These are phyloP conservation scores for Meloidogyne exigua DNA, from an alignment of 1,140 invertebrate species.

Conservation along the genomic window DNA sequence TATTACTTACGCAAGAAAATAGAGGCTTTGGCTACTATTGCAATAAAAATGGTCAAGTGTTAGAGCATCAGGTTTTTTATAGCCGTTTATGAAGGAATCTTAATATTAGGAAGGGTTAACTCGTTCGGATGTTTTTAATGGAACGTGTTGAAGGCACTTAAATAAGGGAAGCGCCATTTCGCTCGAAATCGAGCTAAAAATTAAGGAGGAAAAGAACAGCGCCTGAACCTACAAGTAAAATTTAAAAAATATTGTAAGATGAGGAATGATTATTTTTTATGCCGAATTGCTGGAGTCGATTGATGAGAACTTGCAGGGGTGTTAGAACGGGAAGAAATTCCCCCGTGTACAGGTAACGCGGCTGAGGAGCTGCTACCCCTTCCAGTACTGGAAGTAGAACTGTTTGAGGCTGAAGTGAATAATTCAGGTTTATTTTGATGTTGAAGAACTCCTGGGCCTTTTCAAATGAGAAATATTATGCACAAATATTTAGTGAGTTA, in stretches of 20 bases:
- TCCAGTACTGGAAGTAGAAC: slow-evolving; percentile 25
- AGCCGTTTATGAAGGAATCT: not conserved
- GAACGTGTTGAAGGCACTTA: slow-evolving; percentile 1
- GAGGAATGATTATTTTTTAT: slow-evolving; percentile 46
- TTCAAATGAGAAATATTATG: not conserved
- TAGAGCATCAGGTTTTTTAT: not conserved
- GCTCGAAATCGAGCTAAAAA: not conserved
- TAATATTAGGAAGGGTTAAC: not conserved
- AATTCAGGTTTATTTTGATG: slow-evolving; percentile 53
- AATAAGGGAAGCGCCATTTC: not conserved
- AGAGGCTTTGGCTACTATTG: not conserved
- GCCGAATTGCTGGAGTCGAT: slow-evolving; percentile 50
- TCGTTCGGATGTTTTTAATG: not conserved
- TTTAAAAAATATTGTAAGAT: not conserved
- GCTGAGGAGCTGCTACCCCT: slow-evolving; percentile 20
- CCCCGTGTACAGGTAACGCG: not conserved
- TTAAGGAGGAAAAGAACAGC: not conserved
- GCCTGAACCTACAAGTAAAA: not conserved
- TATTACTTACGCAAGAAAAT: not conserved
- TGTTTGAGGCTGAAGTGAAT: slow-evolving; percentile 31
- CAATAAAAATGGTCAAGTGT: not conserved
- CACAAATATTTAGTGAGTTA: not conserved
- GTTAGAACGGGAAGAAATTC: slow-evolving; percentile 44
- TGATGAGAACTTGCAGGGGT: slow-evolving; percentile 51
- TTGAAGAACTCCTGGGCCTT: slow-evolving; percentile 48